Base-by-base conservation (phyloP, 2,888 invertebrate genomes). In the Arctia plantaginis region DNA sequence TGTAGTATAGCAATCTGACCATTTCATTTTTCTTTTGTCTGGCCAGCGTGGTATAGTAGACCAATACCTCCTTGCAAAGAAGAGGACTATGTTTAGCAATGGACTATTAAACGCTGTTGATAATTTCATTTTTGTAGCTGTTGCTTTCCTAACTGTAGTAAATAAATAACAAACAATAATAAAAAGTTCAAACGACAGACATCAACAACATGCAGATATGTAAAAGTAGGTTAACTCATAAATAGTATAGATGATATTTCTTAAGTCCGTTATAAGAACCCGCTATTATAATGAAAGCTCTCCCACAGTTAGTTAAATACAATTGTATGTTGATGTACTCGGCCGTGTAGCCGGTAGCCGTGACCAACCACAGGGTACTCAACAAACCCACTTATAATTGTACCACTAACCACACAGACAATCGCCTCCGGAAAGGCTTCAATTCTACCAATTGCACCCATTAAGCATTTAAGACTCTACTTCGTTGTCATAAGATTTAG, bases 311-410 rank as follows among this genome's bases (percentile, higher is more conserved):
- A n/a, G 18, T 55, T n/a, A 35, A n/a, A n/a, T 59, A 35, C 55
- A 33, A 39, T 23, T 23, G 55, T n/a, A 35, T 13, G n/a, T 69
- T 55, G 35, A 39, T 69, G 55, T 55, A 33, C 47, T 23, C 65
- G 47, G 35, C 35, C 66, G 18, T 68, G 72, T 77, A 73, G 80
- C 83, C 81, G 72, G 81, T 81, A 80, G 83, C 83, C 73, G 51
- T 74, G 69, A 68, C 76, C 83, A 81, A 79, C 78, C 69, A 80
- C 70, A 65, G 71, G 78, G 80, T 80, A 71, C 74, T 67, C 59
- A 66, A 74, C 77, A 27, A 80, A 80, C 77, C 74, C 66, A 59
- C 55, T 81, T 81, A 77, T 83, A 83, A 85, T 83, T 85, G 83
- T 77, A 55, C 51, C 51, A 55, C 51, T 55, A 79, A 74, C 77